Evolutionary conservation across 1,140 invertebrate species (phyloP).

Genomic region (Zaprionus ghesquierei): DNA sequence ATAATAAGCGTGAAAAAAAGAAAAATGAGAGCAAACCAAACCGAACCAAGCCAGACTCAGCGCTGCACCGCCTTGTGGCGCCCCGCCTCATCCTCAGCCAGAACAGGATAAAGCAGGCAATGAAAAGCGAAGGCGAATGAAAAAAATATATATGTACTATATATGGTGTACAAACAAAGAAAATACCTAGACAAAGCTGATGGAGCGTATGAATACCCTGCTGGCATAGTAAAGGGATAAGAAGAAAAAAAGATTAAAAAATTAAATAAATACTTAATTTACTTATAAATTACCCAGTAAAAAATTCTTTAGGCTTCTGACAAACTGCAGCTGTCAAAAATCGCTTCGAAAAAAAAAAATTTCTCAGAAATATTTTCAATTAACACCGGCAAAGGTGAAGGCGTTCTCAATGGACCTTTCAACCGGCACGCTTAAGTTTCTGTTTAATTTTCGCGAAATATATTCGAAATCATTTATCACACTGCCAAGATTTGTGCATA

Average conservation of each 20-base stretch:
- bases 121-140: constrained; percentile 55
- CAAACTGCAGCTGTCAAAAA: constrained; percentile 33
- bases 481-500: background rate
- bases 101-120: constrained; percentile 28
- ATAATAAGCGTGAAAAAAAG: constrained; percentile 77
- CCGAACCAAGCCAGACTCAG: constrained; percentile 39
- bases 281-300: background rate
- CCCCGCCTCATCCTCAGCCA: background rate
- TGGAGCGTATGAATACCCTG: background rate
- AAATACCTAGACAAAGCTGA: background rate
- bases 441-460: constrained; percentile 23
- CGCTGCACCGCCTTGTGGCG: constrained; percentile 1
- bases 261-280: background rate
- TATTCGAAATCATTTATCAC: constrained; percentile 35
- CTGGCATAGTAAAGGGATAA: too few relatives aligned
- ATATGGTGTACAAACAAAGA: background rate
- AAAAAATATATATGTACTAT: constrained; percentile 23
- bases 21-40: constrained; percentile 73
- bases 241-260: background rate
- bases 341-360: constrained; percentile 17
- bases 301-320: constrained; percentile 14
- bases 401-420: constrained; percentile 12
- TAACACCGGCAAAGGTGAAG: constrained; percentile 19
- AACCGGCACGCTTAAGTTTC: constrained; percentile 18
- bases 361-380: constrained; percentile 52